A percentile compares a stretch with the other conserved stretches of the same genome.
These are phyloP conservation scores for Mimas tiliae DNA, from an alignment of 2,888 invertebrate genomes.

Conservation along the genomic window DNA sequence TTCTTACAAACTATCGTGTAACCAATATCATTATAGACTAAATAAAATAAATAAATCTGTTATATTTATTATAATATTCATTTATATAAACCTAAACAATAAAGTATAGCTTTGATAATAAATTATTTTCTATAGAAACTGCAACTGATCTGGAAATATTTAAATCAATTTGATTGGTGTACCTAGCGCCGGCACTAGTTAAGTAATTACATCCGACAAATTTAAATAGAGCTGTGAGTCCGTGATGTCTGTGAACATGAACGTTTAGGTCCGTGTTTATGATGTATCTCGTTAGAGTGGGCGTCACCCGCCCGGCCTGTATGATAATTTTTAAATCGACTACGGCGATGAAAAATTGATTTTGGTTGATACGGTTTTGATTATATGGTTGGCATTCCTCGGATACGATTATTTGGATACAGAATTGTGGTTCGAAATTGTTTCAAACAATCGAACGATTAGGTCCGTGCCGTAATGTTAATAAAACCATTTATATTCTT, in stretches of 20 bases:
- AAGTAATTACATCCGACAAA: slow-evolving; percentile 63
- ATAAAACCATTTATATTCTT: slow-evolving; percentile 37
- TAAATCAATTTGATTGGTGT: slow-evolving; percentile 79
- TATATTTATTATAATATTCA: not conserved
- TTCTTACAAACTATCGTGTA: too few relatives aligned
- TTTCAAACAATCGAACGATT: slow-evolving; percentile 53
- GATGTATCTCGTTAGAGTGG: slow-evolving; percentile 28
- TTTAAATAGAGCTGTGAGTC: slow-evolving; percentile 37
- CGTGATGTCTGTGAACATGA: slow-evolving; percentile 12
- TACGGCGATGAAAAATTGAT: slow-evolving; percentile 80
- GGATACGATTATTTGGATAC: slow-evolving; percentile 76
- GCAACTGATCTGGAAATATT: slow-evolving; percentile 61
- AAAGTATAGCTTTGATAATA: not conserved
- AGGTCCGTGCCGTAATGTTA: slow-evolving; percentile 34
- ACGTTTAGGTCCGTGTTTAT: slow-evolving; percentile 6
- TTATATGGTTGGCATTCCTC: slow-evolving; percentile 75
- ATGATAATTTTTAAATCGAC: slow-evolving; percentile 81
- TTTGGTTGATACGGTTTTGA: slow-evolving; percentile 80
- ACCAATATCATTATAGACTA: too few relatives aligned
- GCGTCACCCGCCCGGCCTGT: slow-evolving; percentile 46
- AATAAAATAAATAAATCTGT: too few relatives aligned
- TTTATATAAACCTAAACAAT: not conserved
- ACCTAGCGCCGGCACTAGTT: slow-evolving; percentile 64
- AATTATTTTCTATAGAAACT: slow-evolving; percentile 41
- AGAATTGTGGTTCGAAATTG: slow-evolving; percentile 47